Conservation (phyloP, 2,888 invertebrate species). For the Epirrhoe tristata region DNA sequence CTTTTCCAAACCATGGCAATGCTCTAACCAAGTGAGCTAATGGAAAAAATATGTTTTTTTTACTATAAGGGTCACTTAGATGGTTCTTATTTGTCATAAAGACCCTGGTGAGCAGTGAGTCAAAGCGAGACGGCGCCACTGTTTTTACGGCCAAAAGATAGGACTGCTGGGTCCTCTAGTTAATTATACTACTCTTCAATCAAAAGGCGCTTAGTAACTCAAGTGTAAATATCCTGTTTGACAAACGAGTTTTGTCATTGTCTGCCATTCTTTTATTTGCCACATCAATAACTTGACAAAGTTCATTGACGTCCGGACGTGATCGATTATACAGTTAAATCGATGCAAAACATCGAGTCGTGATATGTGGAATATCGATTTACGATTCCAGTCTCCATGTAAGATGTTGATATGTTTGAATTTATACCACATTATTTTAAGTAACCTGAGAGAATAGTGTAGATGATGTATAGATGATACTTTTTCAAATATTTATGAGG, state of each 20-base stretch:
- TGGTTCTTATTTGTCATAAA: too few relatives aligned
- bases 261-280: constrained; percentile 23
- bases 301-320: constrained; percentile 58
- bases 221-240: constrained; percentile 23
- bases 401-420: not conserved
- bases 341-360: constrained; percentile 27
- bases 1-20: too few relatives aligned
- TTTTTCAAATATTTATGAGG: not conserved
- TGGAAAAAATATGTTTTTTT: too few relatives aligned
- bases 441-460: not conserved
- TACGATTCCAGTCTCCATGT: constrained; percentile 2
- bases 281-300: constrained; percentile 44
- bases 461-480: not conserved
- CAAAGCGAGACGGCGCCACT: too few relatives aligned
- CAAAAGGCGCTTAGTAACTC: not conserved
- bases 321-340: constrained; percentile 35
- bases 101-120: too few relatives aligned
- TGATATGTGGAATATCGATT: constrained; percentile 27
- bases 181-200: not conserved
- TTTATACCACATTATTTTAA: not conserved
- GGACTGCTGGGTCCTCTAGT: not conserved
- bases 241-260: constrained; percentile 21
- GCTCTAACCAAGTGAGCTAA: too few relatives aligned
- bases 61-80: too few relatives aligned
- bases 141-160: not conserved